Evolutionary conservation across 2,113 vertebrate species (phyloP), one percentile per base, ranked within the genome.

Genomic region (Odobenus rosmarus): DNA sequence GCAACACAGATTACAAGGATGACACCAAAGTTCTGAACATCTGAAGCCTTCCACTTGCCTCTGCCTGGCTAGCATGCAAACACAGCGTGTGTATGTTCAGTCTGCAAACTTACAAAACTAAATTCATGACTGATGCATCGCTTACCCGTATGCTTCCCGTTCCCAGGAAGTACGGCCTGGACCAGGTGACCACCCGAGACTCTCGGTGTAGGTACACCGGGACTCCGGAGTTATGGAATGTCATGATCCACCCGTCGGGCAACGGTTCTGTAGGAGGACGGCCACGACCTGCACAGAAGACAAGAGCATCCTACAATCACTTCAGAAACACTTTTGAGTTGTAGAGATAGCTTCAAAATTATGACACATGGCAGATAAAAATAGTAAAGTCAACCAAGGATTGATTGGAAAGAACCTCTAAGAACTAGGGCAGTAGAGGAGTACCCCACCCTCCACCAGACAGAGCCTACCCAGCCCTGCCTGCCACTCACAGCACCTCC

Each of bases 201-300:
- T 99, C 99, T 99, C 99, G 99, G 98, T 99, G 99, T 98, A 99
- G 99, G 98, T 99, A 99, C 96, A 99, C 99, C 97, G 99, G 99
- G 99, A 99, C 99, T 99, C 99, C 99, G 0, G 99, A 99, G 98
- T 99, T 99, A 99, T 99, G 99, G 99, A 99, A 99, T 99, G 99
- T 99, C 99, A 99, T 99, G 99, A 99, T 99, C 99, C 99, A 99
- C 96, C 99, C 99, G 69, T 99, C 99, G 51, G 99, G 99, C 96
- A 99, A 99, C 19, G 99, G 99, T 83, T 99, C 99, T 53, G 99
- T 99, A 86, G 99, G 99, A 33, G 99, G 99, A 91, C 99, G 99
- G 55, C 99, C 99, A 95, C 99, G 99, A 99, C 99, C 99, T 99
- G 98, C 33, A 96, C 61, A 95, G 55, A 96, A 95, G 97, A 90